These are phyloP conservation scores for Heliothis virescens DNA, from an alignment of 1,140 invertebrate species.

Conservation along the genomic window DNA sequence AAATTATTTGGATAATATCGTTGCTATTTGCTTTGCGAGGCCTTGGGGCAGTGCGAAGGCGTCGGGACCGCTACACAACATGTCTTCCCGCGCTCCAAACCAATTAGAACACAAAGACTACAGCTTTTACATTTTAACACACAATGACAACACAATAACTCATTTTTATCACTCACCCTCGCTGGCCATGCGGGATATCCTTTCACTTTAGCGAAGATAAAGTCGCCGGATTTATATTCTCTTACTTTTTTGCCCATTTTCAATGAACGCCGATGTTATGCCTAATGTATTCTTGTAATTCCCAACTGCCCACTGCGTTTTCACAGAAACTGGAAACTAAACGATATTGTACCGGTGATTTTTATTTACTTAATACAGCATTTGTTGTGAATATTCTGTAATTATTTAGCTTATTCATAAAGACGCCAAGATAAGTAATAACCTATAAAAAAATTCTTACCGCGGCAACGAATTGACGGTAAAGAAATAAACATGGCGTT, in stretches of 20 bases:
- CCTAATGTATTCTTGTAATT: slow-evolving; percentile 59
- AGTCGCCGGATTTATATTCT: slow-evolving; percentile 93
- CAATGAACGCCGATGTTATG: slow-evolving; percentile 66
- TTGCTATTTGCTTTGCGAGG: slow-evolving; percentile 46
- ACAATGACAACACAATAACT: slow-evolving; percentile 1
- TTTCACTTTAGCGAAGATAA: slow-evolving; percentile 98
- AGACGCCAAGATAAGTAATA: slow-evolving; percentile 79
- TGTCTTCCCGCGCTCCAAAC: slow-evolving; percentile 60
- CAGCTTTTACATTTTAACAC: slow-evolving; percentile 4
- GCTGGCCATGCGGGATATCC: slow-evolving; percentile 98
- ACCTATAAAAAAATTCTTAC: slow-evolving; percentile 78
- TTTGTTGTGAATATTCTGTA: slow-evolving; percentile 39
- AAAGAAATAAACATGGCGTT: slow-evolving; percentile 83
- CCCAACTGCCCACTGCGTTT: slow-evolving; percentile 56
- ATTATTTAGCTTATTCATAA: slow-evolving; percentile 59
- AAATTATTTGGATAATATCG: slow-evolving; percentile 21
- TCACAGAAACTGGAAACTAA: slow-evolving; percentile 61
- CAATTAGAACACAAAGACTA: slow-evolving; percentile 29
- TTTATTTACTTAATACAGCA: neutral
- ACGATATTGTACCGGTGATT: slow-evolving; percentile 38
- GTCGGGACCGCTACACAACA: slow-evolving; percentile 50
- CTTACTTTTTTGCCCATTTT: slow-evolving; percentile 90
- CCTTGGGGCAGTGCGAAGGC: slow-evolving; percentile 37
- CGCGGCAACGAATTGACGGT: slow-evolving; percentile 81
- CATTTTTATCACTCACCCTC: slow-evolving; percentile 88